Percentiles rank a stretch among this genome's conserved stretches.
phyloP scores from a whole-genome alignment of 2,888 invertebrate species.

The Lottia gigantea region DNA sequence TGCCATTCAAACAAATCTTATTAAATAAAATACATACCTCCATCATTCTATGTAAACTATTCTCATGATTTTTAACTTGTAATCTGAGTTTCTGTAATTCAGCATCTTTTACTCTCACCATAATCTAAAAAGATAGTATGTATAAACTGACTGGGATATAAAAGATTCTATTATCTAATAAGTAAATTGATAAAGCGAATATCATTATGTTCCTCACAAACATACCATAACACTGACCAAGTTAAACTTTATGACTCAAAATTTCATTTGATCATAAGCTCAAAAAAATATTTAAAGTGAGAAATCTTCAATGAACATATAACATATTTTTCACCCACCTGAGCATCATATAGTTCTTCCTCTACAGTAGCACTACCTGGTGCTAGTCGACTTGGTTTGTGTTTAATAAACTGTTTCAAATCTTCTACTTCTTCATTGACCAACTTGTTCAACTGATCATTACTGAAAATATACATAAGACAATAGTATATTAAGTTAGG shows the following conservation, averaged over 20 bases:
- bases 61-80: slow-evolving; percentile 55
- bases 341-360: slow-evolving; percentile 60
- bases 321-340: slow-evolving; percentile 38
- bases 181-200: too few relatives aligned
- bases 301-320: too few relatives aligned
- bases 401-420: slow-evolving; percentile 57
- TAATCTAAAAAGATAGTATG: slow-evolving; percentile 40
- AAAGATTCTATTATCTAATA: not conserved
- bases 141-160: not conserved
- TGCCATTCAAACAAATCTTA: not conserved
- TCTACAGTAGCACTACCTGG: slow-evolving; percentile 53
- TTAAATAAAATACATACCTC: slow-evolving; percentile 42
- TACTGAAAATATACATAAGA: slow-evolving; percentile 42
- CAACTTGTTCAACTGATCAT: slow-evolving; percentile 75
- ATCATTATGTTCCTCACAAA: too few relatives aligned
- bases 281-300: too few relatives aligned
- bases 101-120: slow-evolving; percentile 58
- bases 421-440: slow-evolving; percentile 76
- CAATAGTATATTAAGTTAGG: not conserved
- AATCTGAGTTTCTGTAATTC: slow-evolving; percentile 57
- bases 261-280: too few relatives aligned
- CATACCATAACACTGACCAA: too few relatives aligned
- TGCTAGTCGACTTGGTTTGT: slow-evolving; percentile 39
- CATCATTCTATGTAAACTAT: slow-evolving; percentile 53
- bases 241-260: too few relatives aligned